phyloP scores from a whole-genome alignment of 2,888 invertebrate species.

The Oscheius sp. region DNA sequence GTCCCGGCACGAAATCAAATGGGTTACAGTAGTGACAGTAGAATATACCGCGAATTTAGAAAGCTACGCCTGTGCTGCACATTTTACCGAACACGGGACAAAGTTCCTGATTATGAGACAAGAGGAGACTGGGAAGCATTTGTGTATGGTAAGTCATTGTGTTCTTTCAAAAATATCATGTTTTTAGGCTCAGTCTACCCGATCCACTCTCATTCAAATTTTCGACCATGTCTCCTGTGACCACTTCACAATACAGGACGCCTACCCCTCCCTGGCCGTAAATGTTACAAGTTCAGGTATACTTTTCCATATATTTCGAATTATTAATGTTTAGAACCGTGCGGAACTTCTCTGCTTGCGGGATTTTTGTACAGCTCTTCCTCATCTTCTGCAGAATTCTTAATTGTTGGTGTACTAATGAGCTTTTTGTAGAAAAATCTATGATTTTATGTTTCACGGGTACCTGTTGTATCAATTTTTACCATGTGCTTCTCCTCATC shows the following conservation, averaged over 20 bases:
- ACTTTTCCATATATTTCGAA: background rate
- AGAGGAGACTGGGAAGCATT: slow-evolving; percentile 40
- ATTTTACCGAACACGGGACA: slow-evolving; percentile 43
- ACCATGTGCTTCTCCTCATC: too few species aligned
- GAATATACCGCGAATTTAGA: slow-evolving; percentile 37
- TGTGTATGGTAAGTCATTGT: slow-evolving; percentile 42
- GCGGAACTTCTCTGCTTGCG: slow-evolving; percentile 48
- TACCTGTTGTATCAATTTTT: too few species aligned
- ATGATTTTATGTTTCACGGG: too few species aligned
- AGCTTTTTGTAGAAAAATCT: too few species aligned
- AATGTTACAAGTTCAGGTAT: slow-evolving; percentile 48
- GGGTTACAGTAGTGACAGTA: background rate
- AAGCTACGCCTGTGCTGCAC: slow-evolving; percentile 42
- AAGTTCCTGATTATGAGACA: slow-evolving; percentile 44
- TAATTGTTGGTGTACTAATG: too few species aligned
- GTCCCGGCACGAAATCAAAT: background rate
- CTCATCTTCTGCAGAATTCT: background rate
- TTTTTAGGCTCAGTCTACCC: slow-evolving; percentile 44
- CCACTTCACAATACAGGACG: slow-evolving; percentile 42
- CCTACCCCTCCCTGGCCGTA: slow-evolving; percentile 40
- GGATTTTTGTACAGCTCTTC: slow-evolving; percentile 45
- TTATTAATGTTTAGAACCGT: slow-evolving; percentile 37
- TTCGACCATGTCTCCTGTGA: slow-evolving; percentile 52
- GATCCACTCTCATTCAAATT: slow-evolving; percentile 42
- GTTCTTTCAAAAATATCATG: background rate